Evolutionary conservation across 2,797 vertebrate genomes (phyloP), one percentile per base, ranked within the genome.

Genomic region (Bucorvus abyssinicus): DNA sequence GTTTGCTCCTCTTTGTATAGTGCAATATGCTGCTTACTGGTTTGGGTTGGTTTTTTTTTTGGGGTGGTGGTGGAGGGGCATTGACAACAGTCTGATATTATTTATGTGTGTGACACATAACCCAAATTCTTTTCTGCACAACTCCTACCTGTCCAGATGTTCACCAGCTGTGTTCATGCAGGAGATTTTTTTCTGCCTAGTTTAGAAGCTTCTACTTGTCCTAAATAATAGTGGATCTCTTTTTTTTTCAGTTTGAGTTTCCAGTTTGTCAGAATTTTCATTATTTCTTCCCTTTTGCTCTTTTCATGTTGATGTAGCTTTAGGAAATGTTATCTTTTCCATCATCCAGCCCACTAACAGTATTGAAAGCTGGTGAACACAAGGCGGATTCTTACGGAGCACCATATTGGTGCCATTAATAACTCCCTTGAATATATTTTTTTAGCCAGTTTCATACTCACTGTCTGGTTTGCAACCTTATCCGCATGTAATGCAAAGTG

Each of bases 41-140:
- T 20, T 64, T 52, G 47, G 17, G 4, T 3, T 2, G 1, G 3
- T 6, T 1, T 3, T 11, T 20, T 18, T 53, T 55, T 70, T 84
- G 38, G 38, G 38, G 38, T 10, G 38, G 10, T 40, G 12, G n/a
- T n/a, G n/a, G n/a, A n/a, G n/a, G n/a, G 38, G 38, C 38, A 40
- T 49, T 20, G 3, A 10, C 15, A 67, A 34, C 14, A 64, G 30
- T 2, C 30, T 49, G 16, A 36, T 70, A 59, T 34, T 70, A 63
- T 76, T 92, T 55, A 59, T 21, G 55, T 24, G 55, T 47, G 26
- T 60, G 49, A 68, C 18, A 53, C 5, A 19, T 23, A 68, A 20
- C 4, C 1, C 26, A 60, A 13, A 3, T 60, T 77, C 14, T 85
- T 82, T 69, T 68, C 53, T 78, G 32, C 15, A 71, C 65, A 84